These are phyloP conservation scores for Microcaecilia unicolor DNA, from an alignment of 2,797 vertebrate species.

Conservation along the genomic window DNA sequence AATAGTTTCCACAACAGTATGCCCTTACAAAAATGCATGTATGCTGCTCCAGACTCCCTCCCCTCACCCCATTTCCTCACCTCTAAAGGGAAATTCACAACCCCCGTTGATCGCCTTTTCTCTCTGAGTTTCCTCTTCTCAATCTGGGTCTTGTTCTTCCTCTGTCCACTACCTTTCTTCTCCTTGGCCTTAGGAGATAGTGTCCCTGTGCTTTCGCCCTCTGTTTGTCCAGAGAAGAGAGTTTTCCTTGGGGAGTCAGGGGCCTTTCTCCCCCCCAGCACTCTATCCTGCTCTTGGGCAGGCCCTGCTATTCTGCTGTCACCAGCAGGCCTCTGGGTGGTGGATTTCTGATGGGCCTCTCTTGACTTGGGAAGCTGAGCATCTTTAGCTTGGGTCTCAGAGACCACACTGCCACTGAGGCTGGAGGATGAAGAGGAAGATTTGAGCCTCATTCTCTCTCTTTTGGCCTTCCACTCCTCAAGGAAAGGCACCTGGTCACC, in stretches of 20 bases:
- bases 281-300: background rate
- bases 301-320: too few relatives aligned
- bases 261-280: background rate
- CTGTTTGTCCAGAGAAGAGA: background rate
- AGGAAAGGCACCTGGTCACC: conserved; percentile 6
- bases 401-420: background rate
- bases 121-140: conserved; percentile 14
- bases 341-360: too few relatives aligned
- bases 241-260: background rate
- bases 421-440: conserved; percentile 9
- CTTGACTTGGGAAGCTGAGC: background rate
- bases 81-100: background rate
- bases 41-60: too few relatives aligned
- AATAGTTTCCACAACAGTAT: too few relatives aligned
- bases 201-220: background rate
- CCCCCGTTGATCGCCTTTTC: conserved; percentile 8
- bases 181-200: conserved; percentile 1
- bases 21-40: too few relatives aligned
- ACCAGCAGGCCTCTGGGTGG: background rate
- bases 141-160: conserved; percentile 10
- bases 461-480: conserved; percentile 11
- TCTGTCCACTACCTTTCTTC: conserved; percentile 2
- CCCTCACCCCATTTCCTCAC: background rate
- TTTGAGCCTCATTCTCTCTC: conserved; percentile 8
- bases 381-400: background rate